Evolutionary conservation across 2,113 vertebrate species (phyloP), one percentile per base, ranked within the genome.

Genomic region (Prunella himalayana): DNA sequence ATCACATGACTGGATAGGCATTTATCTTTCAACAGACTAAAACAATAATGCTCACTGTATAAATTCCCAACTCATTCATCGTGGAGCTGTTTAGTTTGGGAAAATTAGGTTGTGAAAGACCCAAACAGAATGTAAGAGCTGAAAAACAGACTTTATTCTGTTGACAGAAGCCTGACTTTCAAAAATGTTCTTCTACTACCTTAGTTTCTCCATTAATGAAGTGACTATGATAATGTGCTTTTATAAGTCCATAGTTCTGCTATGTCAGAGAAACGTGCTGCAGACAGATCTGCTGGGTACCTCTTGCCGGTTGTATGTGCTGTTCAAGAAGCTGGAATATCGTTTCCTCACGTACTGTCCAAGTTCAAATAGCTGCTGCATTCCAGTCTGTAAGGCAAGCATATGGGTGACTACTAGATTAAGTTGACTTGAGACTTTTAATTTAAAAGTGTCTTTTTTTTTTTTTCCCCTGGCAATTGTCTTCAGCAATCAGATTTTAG

Each of bases 361-460:
- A 75, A 99, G 98, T 83, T 98, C 97, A 93, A 98, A 99, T 3
- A 98, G 98, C 92, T 99, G 99, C 86, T 97, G 97, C 97, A 99
- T 99, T 88, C 99, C 99, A 95, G 97, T 82, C 99, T 99, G 94
- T 15, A 41, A 94, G 88, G 70, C 81, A 75, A 96, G 33, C 35
- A 93, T 16, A 93, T 35, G 77, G 39, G 23, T 39, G 31, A 82
- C 54, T 24, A 31, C 10, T 53, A 90, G 59, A 39, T 69, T 89
- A 53, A 60, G 13, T 31, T 64, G 15, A 35, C 1, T 65, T 7
- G 10, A 47, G 21, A 59, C 37, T 60, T n/a, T 44, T 54, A 68
- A 63, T 30, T 18, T 54, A 31, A 12, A 56, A 35, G 2, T 61
- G 31, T 64, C 7, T 61, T 54, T 86, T 45, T 59, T 45, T 22